Conservation (phyloP, 2,888 invertebrate genomes). For the Muschampia plurimacula region DNA sequence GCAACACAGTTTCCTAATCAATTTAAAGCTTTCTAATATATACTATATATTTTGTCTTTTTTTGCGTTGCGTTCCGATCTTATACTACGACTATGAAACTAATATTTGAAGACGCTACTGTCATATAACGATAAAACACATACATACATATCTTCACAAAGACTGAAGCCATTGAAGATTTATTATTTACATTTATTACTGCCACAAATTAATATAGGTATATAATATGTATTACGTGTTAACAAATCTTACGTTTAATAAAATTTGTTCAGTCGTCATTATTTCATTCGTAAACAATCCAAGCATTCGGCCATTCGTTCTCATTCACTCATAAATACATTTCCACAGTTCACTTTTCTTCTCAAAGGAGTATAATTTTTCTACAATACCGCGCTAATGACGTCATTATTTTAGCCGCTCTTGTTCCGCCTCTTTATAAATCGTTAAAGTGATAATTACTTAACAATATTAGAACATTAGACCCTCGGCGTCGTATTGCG, state of each 20-base stretch:
- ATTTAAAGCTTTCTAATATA: no score
- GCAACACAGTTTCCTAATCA: no score
- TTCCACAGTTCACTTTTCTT: not conserved
- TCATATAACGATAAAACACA: no score
- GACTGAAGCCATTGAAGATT: no score
- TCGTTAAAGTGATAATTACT: conserved; percentile 34
- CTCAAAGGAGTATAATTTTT: conserved; percentile 19
- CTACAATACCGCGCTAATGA: conserved; percentile 13
- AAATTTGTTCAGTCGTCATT: not conserved
- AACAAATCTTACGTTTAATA: not conserved
- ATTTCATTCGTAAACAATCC: not conserved
- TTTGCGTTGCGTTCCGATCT: no score
- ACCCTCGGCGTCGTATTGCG: not conserved
- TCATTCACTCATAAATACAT: not conserved
- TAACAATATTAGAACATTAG: conserved; percentile 30
- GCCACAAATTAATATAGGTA: not conserved
- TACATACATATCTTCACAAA: no score
- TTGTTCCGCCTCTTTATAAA: conserved; percentile 27
- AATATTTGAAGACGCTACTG: no score
- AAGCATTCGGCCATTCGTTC: not conserved
- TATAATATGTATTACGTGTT: not conserved
- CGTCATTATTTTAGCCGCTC: conserved; percentile 24
- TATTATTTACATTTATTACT: no score
- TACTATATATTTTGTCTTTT: no score
- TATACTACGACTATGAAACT: no score